phyloP scores from a whole-genome alignment of 2,113 vertebrate species.

The Himantopus leucocephalus region DNA sequence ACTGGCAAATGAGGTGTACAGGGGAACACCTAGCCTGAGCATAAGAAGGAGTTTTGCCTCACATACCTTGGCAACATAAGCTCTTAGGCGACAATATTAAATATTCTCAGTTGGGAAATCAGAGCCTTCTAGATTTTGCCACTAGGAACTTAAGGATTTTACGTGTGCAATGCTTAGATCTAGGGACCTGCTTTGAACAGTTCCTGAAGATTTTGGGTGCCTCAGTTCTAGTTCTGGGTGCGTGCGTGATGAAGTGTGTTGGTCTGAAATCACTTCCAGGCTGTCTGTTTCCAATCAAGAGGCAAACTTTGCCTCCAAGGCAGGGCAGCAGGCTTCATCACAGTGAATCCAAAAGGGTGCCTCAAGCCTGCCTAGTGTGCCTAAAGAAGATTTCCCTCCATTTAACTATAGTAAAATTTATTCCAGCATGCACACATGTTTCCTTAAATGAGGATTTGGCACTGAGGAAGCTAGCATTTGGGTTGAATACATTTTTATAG shows the following conservation, averaged over 20 bases:
- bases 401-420: neutral
- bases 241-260: neutral
- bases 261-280: neutral
- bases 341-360: neutral
- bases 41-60: neutral
- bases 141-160: neutral
- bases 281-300: neutral
- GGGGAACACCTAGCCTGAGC: neutral
- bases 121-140: neutral
- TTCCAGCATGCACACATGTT: neutral
- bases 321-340: neutral
- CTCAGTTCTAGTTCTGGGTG: neutral
- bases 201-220: neutral
- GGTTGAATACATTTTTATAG: slow-evolving; percentile 3
- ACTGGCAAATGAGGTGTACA: neutral
- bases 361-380: neutral
- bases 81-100: neutral
- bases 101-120: neutral
- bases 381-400: neutral
- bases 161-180: neutral
- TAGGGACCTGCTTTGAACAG: neutral
- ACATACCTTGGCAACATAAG: neutral
- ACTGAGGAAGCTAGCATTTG: neutral
- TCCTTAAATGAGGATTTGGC: slow-evolving; percentile 22
- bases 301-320: neutral